Evolutionary conservation across 2,113 vertebrate species (phyloP).

Genomic region (Cyrtonyx montezumae): DNA sequence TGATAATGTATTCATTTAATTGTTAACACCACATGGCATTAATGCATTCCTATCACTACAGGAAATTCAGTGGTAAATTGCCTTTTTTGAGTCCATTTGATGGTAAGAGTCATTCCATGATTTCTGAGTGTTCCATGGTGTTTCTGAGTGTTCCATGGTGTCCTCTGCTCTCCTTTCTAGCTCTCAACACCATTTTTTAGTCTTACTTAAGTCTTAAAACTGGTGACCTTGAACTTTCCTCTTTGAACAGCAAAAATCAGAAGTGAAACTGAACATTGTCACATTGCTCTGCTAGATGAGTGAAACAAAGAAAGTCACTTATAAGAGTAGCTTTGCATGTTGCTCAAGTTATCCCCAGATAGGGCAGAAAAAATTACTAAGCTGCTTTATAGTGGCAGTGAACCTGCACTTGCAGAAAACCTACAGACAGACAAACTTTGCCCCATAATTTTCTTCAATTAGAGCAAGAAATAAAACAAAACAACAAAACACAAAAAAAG

Average conservation of each 20-base stretch:
- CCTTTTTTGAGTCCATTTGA: background rate
- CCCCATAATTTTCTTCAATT: background rate
- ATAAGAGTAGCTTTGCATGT: constrained; percentile 8
- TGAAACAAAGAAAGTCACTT: background rate
- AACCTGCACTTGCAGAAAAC: background rate
- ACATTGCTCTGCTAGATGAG: background rate
- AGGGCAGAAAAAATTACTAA: background rate
- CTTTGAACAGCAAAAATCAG: background rate
- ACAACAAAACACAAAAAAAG: background rate
- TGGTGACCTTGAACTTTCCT: constrained; percentile 22
- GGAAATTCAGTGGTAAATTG: background rate
- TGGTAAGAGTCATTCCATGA: background rate
- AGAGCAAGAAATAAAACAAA: background rate
- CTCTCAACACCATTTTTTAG: background rate
- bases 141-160: background rate
- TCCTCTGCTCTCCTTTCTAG: background rate
- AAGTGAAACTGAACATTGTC: constrained; percentile 35
- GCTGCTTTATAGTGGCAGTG: background rate
- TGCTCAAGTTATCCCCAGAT: background rate
- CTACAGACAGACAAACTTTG: background rate
- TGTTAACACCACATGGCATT: background rate
- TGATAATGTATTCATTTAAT: rapidly evolving
- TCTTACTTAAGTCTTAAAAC: background rate
- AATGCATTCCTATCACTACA: background rate
- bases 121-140: background rate